Evolutionary conservation across 2,113 vertebrate genomes (phyloP).

Genomic region (Trogon surrucura): DNA sequence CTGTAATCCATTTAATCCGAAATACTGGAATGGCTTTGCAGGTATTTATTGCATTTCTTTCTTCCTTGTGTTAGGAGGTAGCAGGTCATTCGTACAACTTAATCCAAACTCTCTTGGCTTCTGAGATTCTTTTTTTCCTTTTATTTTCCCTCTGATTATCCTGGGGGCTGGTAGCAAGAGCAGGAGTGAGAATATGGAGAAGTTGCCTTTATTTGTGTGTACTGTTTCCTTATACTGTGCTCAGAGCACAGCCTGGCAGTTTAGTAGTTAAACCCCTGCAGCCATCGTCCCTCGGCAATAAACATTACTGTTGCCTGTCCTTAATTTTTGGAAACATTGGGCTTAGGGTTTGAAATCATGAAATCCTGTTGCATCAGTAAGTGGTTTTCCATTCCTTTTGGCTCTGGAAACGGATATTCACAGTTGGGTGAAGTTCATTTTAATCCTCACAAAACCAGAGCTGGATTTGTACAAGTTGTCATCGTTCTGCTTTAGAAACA

Average conservation of each 20-base stretch:
- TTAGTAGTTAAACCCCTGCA: slow-evolving; percentile 17
- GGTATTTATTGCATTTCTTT: slow-evolving; percentile 47
- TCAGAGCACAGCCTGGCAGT: background rate
- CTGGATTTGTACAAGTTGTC: slow-evolving; percentile 60
- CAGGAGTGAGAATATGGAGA: background rate
- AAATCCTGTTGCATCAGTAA: slow-evolving; percentile 56
- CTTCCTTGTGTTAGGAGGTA: slow-evolving; percentile 15
- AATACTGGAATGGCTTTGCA: slow-evolving; percentile 42
- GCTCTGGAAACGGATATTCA: slow-evolving; percentile 51
- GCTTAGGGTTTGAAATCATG: slow-evolving; percentile 41
- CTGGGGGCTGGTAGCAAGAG: background rate
- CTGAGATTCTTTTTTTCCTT: slow-evolving; percentile 30
- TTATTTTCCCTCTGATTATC: background rate
- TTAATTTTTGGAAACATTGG: background rate
- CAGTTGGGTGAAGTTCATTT: slow-evolving; percentile 67
- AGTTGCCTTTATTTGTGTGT: background rate
- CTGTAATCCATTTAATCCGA: slow-evolving; percentile 62
- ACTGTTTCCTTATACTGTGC: background rate
- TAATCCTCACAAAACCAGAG: slow-evolving; percentile 67
- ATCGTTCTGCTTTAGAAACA: slow-evolving; percentile 59
- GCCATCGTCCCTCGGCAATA: background rate
- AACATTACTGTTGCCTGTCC: background rate
- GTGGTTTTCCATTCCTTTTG: slow-evolving; percentile 64
- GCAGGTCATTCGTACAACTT: slow-evolving; percentile 56
- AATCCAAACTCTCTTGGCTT: slow-evolving; percentile 26